Percentiles rank a stretch among this genome's conserved stretches.
These are phyloP conservation scores for Heliconius ethilla DNA, from an alignment of 2,888 invertebrate genomes.

Conservation along the genomic window DNA sequence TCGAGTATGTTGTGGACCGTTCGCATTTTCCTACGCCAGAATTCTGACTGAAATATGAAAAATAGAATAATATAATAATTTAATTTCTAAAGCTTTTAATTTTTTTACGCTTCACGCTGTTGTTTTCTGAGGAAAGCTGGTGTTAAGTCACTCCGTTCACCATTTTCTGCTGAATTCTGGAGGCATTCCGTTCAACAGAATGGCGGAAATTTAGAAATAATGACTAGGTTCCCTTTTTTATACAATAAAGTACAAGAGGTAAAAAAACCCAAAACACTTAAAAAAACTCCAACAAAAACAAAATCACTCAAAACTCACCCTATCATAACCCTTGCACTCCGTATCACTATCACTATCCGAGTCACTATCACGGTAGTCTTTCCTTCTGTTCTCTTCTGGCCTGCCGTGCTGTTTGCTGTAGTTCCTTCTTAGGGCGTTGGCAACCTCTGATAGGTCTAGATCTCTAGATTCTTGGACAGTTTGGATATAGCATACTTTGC, in stretches of 20 bases:
- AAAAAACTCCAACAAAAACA: background rate
- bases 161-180: too few relatives aligned
- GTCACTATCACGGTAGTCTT: constrained; percentile 77
- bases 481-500: constrained; percentile 66
- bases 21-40: constrained; percentile 93
- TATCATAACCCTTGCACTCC: constrained; percentile 74
- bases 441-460: constrained; percentile 52
- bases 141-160: too few relatives aligned
- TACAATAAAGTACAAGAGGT: too few relatives aligned
- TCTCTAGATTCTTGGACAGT: constrained; percentile 52
- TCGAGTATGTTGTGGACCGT: constrained; percentile 91
- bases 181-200: too few relatives aligned
- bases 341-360: constrained; percentile 84
- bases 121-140: too few relatives aligned
- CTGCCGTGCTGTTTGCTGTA: constrained; percentile 79
- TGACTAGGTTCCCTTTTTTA: background rate
- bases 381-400: constrained; percentile 69
- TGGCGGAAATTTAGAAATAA: too few relatives aligned
- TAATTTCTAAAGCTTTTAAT: too few relatives aligned
- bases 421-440: constrained; percentile 54
- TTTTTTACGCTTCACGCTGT: too few relatives aligned
- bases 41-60: constrained; percentile 75
- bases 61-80: background rate
- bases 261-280: too few relatives aligned
- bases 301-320: constrained; percentile 64